Evolutionary conservation across 2,888 invertebrate genomes (phyloP).

Genomic region (Drosophila kuntzei): DNA sequence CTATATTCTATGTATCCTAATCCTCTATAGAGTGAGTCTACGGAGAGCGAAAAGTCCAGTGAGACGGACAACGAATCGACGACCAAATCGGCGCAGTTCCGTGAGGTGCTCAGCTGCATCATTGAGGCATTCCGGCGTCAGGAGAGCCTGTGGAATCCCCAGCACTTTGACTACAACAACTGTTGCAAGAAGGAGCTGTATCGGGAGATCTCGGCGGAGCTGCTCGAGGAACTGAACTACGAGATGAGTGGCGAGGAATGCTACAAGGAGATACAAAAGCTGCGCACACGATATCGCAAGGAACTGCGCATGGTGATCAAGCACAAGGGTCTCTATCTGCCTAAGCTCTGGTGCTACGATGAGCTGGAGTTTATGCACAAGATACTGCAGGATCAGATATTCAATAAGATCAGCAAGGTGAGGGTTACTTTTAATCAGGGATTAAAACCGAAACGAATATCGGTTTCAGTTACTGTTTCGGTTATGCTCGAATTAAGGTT

Average conservation of each 20-base stretch:
- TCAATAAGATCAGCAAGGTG: constrained; percentile 75
- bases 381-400: constrained; percentile 75
- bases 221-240: constrained; percentile 65
- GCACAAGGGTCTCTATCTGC: constrained; percentile 77
- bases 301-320: constrained; percentile 77
- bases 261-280: constrained; percentile 74
- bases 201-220: constrained; percentile 62
- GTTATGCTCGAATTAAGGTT: too few species aligned
- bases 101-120: constrained; percentile 74
- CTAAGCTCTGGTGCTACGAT: constrained; percentile 82
- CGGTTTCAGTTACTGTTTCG: too few species aligned
- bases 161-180: constrained; percentile 64
- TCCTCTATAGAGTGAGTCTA: constrained; percentile 34
- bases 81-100: constrained; percentile 63
- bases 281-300: constrained; percentile 78
- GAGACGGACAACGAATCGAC: constrained; percentile 69
- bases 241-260: constrained; percentile 72
- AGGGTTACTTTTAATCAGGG: too few species aligned
- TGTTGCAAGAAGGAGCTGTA: constrained; percentile 68
- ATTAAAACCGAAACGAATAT: too few species aligned
- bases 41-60: constrained; percentile 67
- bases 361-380: constrained; percentile 79
- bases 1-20: not conserved
- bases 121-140: constrained; percentile 64
- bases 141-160: constrained; percentile 79